Conservation (phyloP, 2,888 invertebrate species). For the Yponomeuta cagnagella region DNA sequence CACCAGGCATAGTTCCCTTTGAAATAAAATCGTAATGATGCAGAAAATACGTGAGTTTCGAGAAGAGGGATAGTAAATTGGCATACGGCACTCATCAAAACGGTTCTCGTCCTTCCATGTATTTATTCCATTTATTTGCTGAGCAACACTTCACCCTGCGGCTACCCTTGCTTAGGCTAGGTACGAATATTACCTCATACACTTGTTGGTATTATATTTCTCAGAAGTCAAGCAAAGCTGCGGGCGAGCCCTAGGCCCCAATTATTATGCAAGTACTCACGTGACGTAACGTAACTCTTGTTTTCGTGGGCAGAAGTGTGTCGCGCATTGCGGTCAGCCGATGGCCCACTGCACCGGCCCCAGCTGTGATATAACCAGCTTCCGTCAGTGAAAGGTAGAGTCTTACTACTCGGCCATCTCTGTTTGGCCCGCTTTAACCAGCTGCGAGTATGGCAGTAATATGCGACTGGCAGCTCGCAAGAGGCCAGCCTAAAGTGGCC, state of each 20-base stretch:
- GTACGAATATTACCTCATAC: no score
- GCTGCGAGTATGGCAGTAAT: no score
- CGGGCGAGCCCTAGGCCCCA: neutral
- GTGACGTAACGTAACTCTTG: constrained; percentile 15
- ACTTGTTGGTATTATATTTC: no score
- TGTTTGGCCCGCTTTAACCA: neutral
- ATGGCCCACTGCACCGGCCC: constrained; percentile 55
- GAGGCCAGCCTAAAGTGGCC: neutral
- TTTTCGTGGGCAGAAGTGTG: constrained; percentile 58
- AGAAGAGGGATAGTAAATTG: no score
- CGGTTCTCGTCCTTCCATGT: no score
- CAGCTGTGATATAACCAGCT: constrained; percentile 60
- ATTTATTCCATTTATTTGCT: no score
- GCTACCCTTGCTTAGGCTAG: no score
- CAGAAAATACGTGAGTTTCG: no score
- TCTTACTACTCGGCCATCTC: neutral
- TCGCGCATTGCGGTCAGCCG: constrained; percentile 67
- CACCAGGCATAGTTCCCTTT: no score
- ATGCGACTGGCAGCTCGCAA: neutral
- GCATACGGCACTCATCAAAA: no score
- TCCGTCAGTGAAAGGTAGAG: constrained; percentile 49
- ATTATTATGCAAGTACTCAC: constrained; percentile 18
- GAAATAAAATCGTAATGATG: no score
- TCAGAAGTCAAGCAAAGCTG: neutral
- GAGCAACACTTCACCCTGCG: no score